phyloP scores from a whole-genome alignment of 2,888 invertebrate species.

The Caradrina kadenii region DNA sequence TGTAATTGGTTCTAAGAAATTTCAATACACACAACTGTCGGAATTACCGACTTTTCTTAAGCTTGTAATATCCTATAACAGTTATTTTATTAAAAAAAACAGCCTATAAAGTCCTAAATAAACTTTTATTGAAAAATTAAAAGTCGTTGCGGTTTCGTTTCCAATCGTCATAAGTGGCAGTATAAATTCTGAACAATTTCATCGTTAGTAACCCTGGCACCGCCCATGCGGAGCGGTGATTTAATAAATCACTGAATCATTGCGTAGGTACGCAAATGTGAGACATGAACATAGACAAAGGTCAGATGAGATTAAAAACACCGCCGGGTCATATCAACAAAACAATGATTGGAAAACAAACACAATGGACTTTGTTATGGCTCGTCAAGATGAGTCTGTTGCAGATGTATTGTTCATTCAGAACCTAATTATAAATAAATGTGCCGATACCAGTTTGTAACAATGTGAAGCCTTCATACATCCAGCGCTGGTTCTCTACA shows the following conservation, averaged over 20 bases:
- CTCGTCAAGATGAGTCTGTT: slow-evolving; percentile 63
- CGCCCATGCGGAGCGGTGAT: slow-evolving; percentile 54
- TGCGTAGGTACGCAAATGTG: slow-evolving; percentile 69
- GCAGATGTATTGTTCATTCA: slow-evolving; percentile 68
- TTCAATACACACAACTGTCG: neutral
- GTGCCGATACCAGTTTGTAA: slow-evolving; percentile 46
- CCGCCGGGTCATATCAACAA: slow-evolving; percentile 66
- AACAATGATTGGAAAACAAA: slow-evolving; percentile 73
- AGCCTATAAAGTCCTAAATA: neutral
- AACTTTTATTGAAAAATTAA: neutral
- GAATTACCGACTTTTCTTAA: neutral
- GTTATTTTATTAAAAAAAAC: neutral
- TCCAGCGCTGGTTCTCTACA: slow-evolving; percentile 29
- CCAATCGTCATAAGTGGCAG: neutral
- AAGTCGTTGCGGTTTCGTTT: neutral
- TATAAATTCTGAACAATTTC: slow-evolving; percentile 14
- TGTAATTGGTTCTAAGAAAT: slow-evolving; percentile 19
- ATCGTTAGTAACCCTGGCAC: slow-evolving; percentile 54
- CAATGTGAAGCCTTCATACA: slow-evolving; percentile 51
- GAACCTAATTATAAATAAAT: slow-evolving; percentile 62
- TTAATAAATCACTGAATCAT: slow-evolving; percentile 69
- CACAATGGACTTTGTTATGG: slow-evolving; percentile 71
- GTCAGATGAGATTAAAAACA: slow-evolving; percentile 74
- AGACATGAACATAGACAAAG: slow-evolving; percentile 72
- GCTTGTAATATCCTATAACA: neutral